Evolutionary conservation across 2,797 vertebrate genomes (phyloP), one percentile per base, ranked within the genome.

Genomic region (Cuniculus paca): DNA sequence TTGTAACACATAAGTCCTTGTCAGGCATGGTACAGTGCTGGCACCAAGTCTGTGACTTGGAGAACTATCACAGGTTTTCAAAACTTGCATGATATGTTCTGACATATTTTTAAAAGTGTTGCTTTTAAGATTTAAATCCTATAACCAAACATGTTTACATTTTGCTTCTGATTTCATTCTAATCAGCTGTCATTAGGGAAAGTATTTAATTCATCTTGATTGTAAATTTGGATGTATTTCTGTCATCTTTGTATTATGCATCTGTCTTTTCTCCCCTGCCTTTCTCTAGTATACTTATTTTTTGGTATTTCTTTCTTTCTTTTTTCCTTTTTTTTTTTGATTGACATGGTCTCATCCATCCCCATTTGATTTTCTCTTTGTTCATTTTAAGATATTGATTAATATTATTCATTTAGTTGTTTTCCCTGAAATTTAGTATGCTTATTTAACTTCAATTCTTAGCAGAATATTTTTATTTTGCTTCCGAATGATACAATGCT

Each of bases 381-480:
- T 31, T 91, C 2, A 60, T 78, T 88, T 92, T 60, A 90, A 97
- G 12, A 52, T 2, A 26, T 70, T 88, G 10, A 70, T 17, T 91
- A 82, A 79, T 81, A 80, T 63, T 94, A 68, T 81, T 78, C 4
- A 42, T 82, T 91, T 74, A 34, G 9, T 42, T 93, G 31, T 50
- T 88, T 52, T 14, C 39, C 52, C 3, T 63, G 61, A 80, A 54
- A 88, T 20, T 88, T 86, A 80, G 13, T 13, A 78, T 65, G 5
- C 36, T 77, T 77, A 81, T 90, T 90, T 89, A 94, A 88, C 16
- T 4, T 83, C 42, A 20, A 12, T 80, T 94, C 52, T 89, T 85
- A 84, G 26, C 13, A 52, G 48, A 92, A 36, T 58, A 79, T 36
- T 34, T 85, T 91, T 65, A 65, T 86, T 79, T 95, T 89, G 20